These are phyloP conservation scores for Oophaga pumilio DNA, from an alignment of 2,113 vertebrate species.

Conservation along the genomic window DNA sequence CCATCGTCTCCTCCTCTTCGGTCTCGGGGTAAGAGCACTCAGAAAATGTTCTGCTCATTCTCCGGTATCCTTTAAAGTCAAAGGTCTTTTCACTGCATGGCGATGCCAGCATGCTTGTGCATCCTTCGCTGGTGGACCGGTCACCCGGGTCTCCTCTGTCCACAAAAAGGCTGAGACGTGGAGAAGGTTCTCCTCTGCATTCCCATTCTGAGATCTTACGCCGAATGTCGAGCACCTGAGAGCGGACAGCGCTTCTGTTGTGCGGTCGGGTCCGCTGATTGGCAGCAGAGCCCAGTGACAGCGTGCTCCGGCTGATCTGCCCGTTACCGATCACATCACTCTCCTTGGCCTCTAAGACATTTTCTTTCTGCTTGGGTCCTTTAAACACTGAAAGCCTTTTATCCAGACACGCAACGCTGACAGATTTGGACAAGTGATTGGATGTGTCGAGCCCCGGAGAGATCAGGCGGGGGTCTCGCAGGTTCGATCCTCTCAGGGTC, in stretches of 20 bases:
- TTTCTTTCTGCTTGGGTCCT: constrained; percentile 74
- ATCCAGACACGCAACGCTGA: constrained; percentile 85
- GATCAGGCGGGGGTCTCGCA: constrained; percentile 70
- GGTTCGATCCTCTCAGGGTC: constrained; percentile 69
- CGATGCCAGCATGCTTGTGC: constrained; percentile 86
- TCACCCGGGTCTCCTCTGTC: constrained; percentile 82
- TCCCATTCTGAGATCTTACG: constrained; percentile 99
- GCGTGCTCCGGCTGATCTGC: constrained; percentile 78
- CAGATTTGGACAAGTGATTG: constrained; percentile 76
- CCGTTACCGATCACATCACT: constrained; percentile 73
- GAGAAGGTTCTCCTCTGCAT: constrained; percentile 79
- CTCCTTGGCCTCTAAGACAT: constrained; percentile 64
- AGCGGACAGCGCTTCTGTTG: constrained; percentile 72
- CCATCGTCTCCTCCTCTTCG: constrained; percentile 79
- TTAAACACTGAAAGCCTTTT: constrained; percentile 83
- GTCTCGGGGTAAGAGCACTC: constrained; percentile 94
- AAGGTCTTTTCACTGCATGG: constrained; percentile 93
- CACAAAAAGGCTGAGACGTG: constrained; percentile 82
- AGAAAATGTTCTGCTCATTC: constrained; percentile 94
- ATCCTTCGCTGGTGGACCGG: constrained; percentile 84
- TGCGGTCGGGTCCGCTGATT: constrained; percentile 78
- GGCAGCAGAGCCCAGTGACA: constrained; percentile 75
- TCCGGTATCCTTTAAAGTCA: constrained; percentile 90
- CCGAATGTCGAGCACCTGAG: constrained; percentile 81
- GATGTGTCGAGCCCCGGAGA: constrained; percentile 70